Base-by-base conservation (phyloP, 2,113 vertebrate species). In the Aphelocoma coerulescens region DNA sequence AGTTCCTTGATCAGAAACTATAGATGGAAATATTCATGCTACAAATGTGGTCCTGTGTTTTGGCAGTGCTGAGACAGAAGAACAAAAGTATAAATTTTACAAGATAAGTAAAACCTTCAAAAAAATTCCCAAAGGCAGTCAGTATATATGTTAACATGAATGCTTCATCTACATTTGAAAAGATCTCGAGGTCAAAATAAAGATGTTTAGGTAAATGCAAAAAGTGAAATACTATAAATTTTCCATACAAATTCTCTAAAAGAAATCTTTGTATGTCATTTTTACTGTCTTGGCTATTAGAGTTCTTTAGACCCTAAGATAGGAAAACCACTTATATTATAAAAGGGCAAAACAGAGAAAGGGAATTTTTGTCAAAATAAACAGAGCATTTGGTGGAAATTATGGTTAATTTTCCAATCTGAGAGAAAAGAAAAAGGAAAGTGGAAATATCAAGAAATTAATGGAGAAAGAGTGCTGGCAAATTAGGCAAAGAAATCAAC, bases 301-400 rank as follows among this genome's bases (percentile, higher is more conserved):
- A 76, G 4, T 5, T 52, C 59, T 86, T 72, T 30, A 83, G 28
- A 66, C 4, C 3, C 52, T 44, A 46, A 74, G 19, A 10, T 19
- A 75, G 35, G 68, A 90, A 94, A 85, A 95, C 20, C 22, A 46
- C 43, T 49, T 71, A 10, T 32, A 67, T 41, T 55, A 61, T 27
- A 90, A 85, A 30, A 94, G 73, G 30, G 13, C 5, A 84, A 79
- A 85, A 86, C 27, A 75, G n/a, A 67, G 62, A 61, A 52, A 94
- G 22, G 8, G 19, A 91, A 87, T 80, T 94, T 94, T 95, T 95
- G 66, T 88, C 48, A 93, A 91, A 32, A 69, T 84, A 95, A 97
- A 92, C 44, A 86, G n/a, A 73, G 49, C 21, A 6, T 26, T 30
- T 87, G 27, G 20, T 96, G 41, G 54, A 93, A 96, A 95, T 74